Evolutionary conservation across 2,888 invertebrate genomes (phyloP).

Genomic region (Lycia hirtaria): DNA sequence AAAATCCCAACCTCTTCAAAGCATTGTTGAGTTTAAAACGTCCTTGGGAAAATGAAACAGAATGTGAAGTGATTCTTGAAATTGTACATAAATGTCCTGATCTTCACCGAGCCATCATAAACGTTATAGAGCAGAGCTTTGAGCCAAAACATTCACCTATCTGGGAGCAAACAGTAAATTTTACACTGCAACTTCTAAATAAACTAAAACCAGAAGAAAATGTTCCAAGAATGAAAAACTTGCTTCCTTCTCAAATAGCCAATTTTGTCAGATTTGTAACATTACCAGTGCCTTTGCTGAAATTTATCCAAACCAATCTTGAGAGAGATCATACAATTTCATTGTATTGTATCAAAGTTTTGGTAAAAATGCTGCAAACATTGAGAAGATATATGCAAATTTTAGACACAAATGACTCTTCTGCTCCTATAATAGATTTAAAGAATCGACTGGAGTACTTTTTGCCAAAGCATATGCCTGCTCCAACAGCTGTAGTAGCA

Average conservation of each 20-base stretch:
- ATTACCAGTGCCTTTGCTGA: constrained; percentile 79
- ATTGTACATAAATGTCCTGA: constrained; percentile 90
- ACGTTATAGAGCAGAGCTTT: constrained; percentile 85
- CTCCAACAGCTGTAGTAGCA: constrained; percentile 61
- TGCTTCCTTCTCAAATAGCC: constrained; percentile 81
- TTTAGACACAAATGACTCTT: constrained; percentile 67
- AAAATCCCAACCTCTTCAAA: constrained; percentile 87
- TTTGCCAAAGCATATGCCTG: constrained; percentile 77
- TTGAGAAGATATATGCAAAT: constrained; percentile 82
- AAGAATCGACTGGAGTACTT: constrained; percentile 73
- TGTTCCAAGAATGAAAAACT: constrained; percentile 70
- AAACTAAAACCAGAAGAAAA: constrained; percentile 80
- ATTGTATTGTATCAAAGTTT: constrained; percentile 75
- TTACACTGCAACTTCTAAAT: constrained; percentile 73
- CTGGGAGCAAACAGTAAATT: constrained; percentile 81
- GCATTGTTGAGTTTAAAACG: constrained; percentile 87
- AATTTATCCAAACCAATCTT: constrained; percentile 66
- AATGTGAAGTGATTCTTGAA: constrained; percentile 86
- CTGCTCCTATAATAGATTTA: constrained; percentile 58
- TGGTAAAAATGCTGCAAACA: constrained; percentile 85
- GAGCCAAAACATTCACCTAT: constrained; percentile 85
- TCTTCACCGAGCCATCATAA: constrained; percentile 87
- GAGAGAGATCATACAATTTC: constrained; percentile 72
- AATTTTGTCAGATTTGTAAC: constrained; percentile 80
- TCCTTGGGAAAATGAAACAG: constrained; percentile 89